phyloP scores from a whole-genome alignment of 92 coral and sea anemone species.

The Muricea muricata region DNA sequence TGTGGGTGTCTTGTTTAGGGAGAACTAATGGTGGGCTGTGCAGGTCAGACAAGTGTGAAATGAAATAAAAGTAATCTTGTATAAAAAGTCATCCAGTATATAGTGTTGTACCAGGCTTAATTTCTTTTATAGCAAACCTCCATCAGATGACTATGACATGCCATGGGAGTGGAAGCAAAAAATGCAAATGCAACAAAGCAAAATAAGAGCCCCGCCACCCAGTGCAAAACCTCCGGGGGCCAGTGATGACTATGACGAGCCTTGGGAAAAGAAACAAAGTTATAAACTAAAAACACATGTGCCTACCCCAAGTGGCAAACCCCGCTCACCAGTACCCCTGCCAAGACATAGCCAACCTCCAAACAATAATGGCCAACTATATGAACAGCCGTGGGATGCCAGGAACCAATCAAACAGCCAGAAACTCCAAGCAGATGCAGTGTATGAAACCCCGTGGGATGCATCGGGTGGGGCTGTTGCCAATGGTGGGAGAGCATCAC shows the following conservation, averaged over 20 bases:
- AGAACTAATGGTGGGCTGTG: no score
- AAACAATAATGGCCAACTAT: neutral
- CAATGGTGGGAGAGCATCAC: slow-evolving; percentile 15
- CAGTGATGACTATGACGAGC: slow-evolving; percentile 87
- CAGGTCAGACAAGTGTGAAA: no score
- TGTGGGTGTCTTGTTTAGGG: no score
- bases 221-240: slow-evolving; percentile 62
- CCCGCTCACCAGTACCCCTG: slow-evolving; percentile 45
- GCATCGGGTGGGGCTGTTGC: slow-evolving; percentile 20
- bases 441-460: slow-evolving; percentile 41
- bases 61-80: no score
- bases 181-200: slow-evolving; percentile 30
- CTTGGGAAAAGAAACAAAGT: slow-evolving; percentile 87
- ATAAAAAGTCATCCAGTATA: no score
- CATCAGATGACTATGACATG: slow-evolving; percentile 88
- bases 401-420: neutral
- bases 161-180: slow-evolving; percentile 92
- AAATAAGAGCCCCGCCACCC: slow-evolving; percentile 10
- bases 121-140: slow-evolving; percentile 71
- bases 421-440: neutral
- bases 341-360: neutral
- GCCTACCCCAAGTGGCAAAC: slow-evolving; percentile 18
- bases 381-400: slow-evolving; percentile 26
- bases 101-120: no score
- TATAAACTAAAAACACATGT: slow-evolving; percentile 23